phyloP scores from a whole-genome alignment of 2,888 invertebrate species.

The Bombylius major region DNA sequence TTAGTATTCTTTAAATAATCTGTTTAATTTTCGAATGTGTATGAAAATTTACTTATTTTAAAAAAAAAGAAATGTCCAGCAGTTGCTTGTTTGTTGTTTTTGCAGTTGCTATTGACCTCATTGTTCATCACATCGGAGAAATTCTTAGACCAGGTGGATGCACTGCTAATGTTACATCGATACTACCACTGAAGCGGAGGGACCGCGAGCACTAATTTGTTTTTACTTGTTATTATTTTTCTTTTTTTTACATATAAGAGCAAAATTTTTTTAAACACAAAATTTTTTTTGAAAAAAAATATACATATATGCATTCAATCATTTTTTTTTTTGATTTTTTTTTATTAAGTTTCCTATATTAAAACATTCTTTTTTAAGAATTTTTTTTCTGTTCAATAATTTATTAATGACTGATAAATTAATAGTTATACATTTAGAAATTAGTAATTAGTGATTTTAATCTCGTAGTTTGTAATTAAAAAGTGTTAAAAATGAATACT shows the following conservation, averaged over 20 bases:
- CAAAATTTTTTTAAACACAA: not conserved
- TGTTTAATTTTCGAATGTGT: too few species aligned
- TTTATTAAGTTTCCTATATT: not conserved
- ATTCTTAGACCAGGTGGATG: constrained; percentile 57
- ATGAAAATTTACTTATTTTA: not conserved
- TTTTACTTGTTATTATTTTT: not conserved
- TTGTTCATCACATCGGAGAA: constrained; percentile 98
- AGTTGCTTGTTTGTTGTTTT: constrained; percentile 37
- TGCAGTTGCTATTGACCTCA: constrained; percentile 99
- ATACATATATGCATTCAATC: not conserved
- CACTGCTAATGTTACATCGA: constrained; percentile 39
- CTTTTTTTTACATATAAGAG: not conserved
- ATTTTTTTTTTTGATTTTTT: not conserved
- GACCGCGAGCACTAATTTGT: constrained; percentile 15
- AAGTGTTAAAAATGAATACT: too few species aligned
- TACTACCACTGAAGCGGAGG: constrained; percentile 23
- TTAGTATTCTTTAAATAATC: too few species aligned
- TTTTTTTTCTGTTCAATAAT: not conserved
- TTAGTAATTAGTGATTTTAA: too few species aligned
- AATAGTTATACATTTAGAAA: too few species aligned
- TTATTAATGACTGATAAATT: too few species aligned
- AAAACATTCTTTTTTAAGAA: not conserved
- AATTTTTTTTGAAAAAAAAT: not conserved
- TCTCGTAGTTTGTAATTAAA: too few species aligned
- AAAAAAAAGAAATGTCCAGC: constrained; percentile 16